phyloP scores from a whole-genome alignment of 1,140 invertebrate species.

The Potamilus streckersoni region DNA sequence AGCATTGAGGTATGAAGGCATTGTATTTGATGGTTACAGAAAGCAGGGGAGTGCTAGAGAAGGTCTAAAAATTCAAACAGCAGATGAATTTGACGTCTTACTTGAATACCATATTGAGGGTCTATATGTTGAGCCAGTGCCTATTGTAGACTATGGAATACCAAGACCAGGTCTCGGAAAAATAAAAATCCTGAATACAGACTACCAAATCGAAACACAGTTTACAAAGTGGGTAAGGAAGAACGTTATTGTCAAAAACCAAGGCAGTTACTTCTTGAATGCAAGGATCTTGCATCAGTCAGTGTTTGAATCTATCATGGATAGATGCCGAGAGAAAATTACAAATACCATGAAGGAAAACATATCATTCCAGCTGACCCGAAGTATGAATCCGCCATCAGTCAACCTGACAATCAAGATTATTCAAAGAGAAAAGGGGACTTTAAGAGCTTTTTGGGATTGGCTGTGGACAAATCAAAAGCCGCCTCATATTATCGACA shows the following conservation, averaged over 20 bases:
- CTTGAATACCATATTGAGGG: constrained; percentile 24
- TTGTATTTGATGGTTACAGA: constrained; percentile 16
- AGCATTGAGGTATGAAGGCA: background rate
- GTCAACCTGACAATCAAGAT: no score
- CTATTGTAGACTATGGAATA: background rate
- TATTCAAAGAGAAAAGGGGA: no score
- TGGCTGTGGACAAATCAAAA: no score
- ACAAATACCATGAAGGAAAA: no score
- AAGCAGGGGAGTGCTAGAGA: constrained; percentile 24
- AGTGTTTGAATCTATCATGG: constrained; percentile 19
- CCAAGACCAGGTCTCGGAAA: background rate
- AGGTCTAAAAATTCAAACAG: constrained; percentile 14
- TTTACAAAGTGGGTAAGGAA: background rate
- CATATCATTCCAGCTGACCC: no score
- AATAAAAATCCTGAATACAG: background rate
- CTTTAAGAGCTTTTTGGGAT: no score
- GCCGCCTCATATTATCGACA: no score
- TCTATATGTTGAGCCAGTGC: background rate
- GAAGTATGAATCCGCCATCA: no score
- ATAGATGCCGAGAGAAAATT: background rate
- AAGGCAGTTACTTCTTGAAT: background rate
- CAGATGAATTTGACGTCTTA: constrained; percentile 22
- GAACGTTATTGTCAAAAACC: background rate
- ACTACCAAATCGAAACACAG: background rate
- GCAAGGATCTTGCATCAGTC: constrained; percentile 6